Base-by-base conservation (phyloP, 2,797 vertebrate species). In the Galago senegalensis region DNA sequence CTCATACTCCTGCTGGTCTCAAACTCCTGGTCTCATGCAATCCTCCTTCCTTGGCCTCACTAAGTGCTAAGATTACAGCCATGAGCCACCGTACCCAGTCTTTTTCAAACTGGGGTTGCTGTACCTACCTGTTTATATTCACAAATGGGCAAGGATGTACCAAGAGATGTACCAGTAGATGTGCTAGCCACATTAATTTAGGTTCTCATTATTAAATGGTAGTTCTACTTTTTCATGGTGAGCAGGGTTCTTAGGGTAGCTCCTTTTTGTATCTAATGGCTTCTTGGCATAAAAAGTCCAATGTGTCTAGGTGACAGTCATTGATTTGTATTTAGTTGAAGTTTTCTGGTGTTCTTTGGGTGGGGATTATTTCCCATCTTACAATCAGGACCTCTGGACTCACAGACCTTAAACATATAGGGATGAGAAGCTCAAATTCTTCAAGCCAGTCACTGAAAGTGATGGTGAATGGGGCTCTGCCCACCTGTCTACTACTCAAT, bases 241-340 rank as follows among this genome's bases (percentile, higher is more conserved):
- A 46, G 31, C 2, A 88, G 34, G 3, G 18, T 63, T 91, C 29
- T 80, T 49, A 34, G 17, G 7, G 8, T 67, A 77, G 2, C 21
- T 49, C 27, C 21, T 46, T 81, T 72, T 69, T 67, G 20, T 61
- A 70, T 11, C 21, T 72, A 12, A 27, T 85, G 43, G n/a, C 58
- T 21, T 27, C 29, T 16, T 80, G 43, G 23, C 58, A 70, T 40
- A n/a, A 89, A 20, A 34, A 87, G 3, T 25, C 23, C 53, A n/a
- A 0, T 40, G 46, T 89, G 46, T 88, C 40, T 34, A 61, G 61
- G 49, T 91, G 25, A 25, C 0, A 80, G 13, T 65, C n/a, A 31
- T 91, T 94, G 18, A 34, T 89, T 89, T 65, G 23, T 81, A 14
- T 69, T 87, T 49, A n/a, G 70, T 67, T 92, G 56, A 6, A 69